Conservation (phyloP, 2,888 invertebrate genomes). For the Orthosia gothica region DNA sequence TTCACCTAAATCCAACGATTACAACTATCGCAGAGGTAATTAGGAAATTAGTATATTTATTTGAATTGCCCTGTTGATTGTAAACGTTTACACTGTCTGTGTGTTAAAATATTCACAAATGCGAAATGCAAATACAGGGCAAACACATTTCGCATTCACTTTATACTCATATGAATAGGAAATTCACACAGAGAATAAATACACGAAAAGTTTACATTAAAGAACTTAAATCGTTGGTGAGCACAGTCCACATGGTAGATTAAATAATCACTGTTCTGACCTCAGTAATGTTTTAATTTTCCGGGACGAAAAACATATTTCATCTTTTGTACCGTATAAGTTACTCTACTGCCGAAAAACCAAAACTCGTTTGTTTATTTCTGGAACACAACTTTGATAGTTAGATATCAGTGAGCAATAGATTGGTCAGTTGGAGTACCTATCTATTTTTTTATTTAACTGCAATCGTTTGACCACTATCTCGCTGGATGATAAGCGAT, state of each 20-base stretch:
- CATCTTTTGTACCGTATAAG: not conserved
- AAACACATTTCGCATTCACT: conserved; percentile 40
- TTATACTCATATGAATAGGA: conserved; percentile 28
- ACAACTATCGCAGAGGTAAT: conserved; percentile 1
- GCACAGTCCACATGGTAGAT: not conserved
- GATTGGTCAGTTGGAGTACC: too few relatives aligned
- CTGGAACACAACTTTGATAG: too few relatives aligned
- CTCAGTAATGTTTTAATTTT: conserved; percentile 32
- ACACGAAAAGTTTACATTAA: conserved; percentile 8
- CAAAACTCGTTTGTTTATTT: not conserved
- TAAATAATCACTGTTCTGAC: conserved; percentile 31
- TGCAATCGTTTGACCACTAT: too few relatives aligned
- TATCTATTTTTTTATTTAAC: too few relatives aligned
- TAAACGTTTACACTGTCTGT: conserved; percentile 37
- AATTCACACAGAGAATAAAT: conserved; percentile 22
- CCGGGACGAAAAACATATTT: conserved; percentile 21
- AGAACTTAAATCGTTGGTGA: conserved; percentile 21
- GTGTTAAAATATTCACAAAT: conserved; percentile 42
- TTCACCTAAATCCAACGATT: not conserved
- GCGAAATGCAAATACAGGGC: conserved; percentile 29
- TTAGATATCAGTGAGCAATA: too few relatives aligned
- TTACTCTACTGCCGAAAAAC: not conserved
- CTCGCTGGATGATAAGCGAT: too few relatives aligned
- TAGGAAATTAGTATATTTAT: conserved; percentile 22
- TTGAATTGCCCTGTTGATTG: conserved; percentile 32